Evolutionary conservation across 2,888 invertebrate genomes (phyloP).

Genomic region (Alloplasta piceator): DNA sequence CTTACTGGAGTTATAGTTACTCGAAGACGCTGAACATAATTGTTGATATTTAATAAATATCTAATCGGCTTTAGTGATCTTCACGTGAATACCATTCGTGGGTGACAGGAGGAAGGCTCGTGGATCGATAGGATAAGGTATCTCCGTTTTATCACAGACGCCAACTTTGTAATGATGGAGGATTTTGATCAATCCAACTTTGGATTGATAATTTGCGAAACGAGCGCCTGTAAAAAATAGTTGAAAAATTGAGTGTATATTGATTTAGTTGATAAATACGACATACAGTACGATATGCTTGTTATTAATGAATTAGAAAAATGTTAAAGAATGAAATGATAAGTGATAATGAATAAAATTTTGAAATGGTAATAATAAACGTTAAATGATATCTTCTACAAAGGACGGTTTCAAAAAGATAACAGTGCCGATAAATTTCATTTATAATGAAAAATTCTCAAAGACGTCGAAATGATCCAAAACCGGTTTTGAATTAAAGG

Average conservation of each 20-base stretch:
- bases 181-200: slow-evolving; percentile 79
- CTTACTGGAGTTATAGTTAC: no score
- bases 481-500: no score
- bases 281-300: no score
- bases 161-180: slow-evolving; percentile 78
- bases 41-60: background rate
- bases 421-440: no score
- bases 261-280: no score
- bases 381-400: no score
- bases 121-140: slow-evolving; percentile 72
- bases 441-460: no score
- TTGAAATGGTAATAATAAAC: background rate
- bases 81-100: slow-evolving; percentile 74
- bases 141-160: slow-evolving; percentile 77
- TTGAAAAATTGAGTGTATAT: no score
- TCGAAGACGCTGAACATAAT: background rate
- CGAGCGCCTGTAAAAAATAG: slow-evolving; percentile 71
- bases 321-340: slow-evolving; percentile 1
- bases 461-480: no score
- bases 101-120: slow-evolving; percentile 71
- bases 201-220: slow-evolving; percentile 79
- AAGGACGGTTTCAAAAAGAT: no score
- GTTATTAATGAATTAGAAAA: slow-evolving; percentile 37
- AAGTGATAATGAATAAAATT: background rate
- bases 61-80: slow-evolving; percentile 69